phyloP scores from a whole-genome alignment of 2,888 invertebrate species.

The Lasiommata megera region DNA sequence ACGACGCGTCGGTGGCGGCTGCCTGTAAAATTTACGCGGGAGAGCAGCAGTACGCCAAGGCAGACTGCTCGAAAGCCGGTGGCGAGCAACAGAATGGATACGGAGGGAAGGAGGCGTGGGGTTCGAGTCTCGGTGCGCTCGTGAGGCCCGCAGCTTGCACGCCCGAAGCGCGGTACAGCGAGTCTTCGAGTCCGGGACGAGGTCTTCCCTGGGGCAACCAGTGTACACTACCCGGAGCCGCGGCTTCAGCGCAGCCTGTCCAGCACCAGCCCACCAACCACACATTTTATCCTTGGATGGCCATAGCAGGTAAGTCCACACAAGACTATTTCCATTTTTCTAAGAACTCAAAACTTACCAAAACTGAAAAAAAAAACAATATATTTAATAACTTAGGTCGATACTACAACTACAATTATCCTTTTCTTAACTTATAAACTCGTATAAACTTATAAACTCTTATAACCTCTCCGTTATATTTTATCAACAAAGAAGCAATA shows the following conservation, averaged over 20 bases:
- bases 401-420: too few relatives aligned
- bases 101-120: conserved; percentile 87
- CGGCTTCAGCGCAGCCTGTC: conserved; percentile 90
- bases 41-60: conserved; percentile 85
- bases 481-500: background rate
- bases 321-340: background rate
- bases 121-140: conserved; percentile 83
- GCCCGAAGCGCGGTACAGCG: conserved; percentile 92
- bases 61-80: conserved; percentile 88
- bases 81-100: conserved; percentile 85
- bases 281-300: conserved; percentile 99
- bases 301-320: conserved; percentile 92
- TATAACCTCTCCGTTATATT: background rate
- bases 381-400: background rate
- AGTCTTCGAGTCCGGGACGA: conserved; percentile 90
- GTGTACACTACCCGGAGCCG: conserved; percentile 91
- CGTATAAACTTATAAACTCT: too few relatives aligned
- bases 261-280: conserved; percentile 95
- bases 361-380: background rate
- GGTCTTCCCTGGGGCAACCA: conserved; percentile 93
- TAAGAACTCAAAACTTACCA: background rate
- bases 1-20: conserved; percentile 94
- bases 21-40: conserved; percentile 91
- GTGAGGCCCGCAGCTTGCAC: conserved; percentile 94
- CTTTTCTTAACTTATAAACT: too few relatives aligned